Base-by-base conservation (phyloP, 1,140 invertebrate genomes). In the Drosophila mayri region DNA sequence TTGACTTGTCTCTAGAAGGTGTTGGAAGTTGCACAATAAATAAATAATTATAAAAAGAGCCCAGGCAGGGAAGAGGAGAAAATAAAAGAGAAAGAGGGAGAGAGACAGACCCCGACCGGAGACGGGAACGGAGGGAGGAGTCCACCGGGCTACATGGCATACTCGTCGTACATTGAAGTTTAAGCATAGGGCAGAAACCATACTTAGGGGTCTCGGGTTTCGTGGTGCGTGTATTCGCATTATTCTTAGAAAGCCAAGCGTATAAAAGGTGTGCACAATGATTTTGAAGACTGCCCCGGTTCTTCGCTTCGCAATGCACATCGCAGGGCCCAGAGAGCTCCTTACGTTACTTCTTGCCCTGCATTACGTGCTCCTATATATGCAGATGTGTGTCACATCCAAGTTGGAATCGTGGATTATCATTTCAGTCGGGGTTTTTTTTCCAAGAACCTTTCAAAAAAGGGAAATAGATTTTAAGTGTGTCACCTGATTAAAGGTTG, bases 21-120 rank as follows among this genome's bases (percentile, higher is more conserved):
- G 91, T 92, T 92, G 91, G 91, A 92, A 92, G 91, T 92, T 92
- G 91, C 90, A 92, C 91, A 92, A 92, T 92, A 92, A 92, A 92
- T 92, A 92, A 92, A 92, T 92, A 92, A 87, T 87, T 87, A 87
- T 87, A 87, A 87, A 86, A 78, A 65, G 55, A 66, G 63, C 60
- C 14, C 59, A 75, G 40, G 25, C 46, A 47, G 70, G 70, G 66
- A 43, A 28, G 65, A 46, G 14, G 32, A 22, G 52, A 54, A 37
- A 54, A 37, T 22, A 38, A 37, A 22, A 59, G 38, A 18, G 65
- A 46, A 38, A 67, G 59, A 30, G 63, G 37, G 50, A 72, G 40
- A 30, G 63, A 40, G 50, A 22, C 22, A 50, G 54, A 76, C 71
- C 43, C 65, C 20, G 20, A 68, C 49, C 18, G 49, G 20, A 14